phyloP scores from a whole-genome alignment of 1,140 invertebrate genomes.

The Eufriesea mexicana region DNA sequence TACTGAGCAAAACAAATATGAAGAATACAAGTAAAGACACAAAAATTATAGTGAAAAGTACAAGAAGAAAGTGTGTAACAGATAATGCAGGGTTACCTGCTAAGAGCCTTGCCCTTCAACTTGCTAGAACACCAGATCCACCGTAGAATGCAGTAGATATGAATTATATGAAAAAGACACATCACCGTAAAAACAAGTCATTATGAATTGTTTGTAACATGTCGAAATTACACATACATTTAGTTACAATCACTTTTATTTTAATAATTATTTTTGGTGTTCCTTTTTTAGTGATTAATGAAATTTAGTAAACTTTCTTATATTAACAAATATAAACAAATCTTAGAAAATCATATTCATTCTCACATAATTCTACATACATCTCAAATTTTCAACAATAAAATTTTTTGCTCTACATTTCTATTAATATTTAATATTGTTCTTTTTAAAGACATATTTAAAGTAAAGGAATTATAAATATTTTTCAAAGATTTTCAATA shows the following conservation, averaged over 20 bases:
- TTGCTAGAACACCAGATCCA: conserved; percentile 87
- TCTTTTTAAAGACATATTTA: neutral
- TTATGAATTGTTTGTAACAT: conserved; percentile 56
- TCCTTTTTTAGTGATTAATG: neutral
- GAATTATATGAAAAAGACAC: conserved; percentile 76
- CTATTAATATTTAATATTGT: neutral
- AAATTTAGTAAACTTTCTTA: neutral
- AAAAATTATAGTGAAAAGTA: conserved; percentile 60
- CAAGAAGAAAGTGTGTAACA: conserved; percentile 57
- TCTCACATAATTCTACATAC: neutral
- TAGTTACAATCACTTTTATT: neutral
- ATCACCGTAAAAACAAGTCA: conserved; percentile 75
- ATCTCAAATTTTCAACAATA: neutral
- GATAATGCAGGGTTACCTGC: conserved; percentile 87
- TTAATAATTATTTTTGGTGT: conserved; percentile 6
- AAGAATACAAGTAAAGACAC: conserved; percentile 46
- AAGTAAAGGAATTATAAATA: neutral
- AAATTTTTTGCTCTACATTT: neutral
- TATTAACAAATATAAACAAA: neutral
- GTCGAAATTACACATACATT: conserved; percentile 16
- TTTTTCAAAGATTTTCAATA: neutral
- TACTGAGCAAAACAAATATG: conserved; percentile 18
- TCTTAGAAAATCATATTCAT: neutral
- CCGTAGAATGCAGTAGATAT: conserved; percentile 79
- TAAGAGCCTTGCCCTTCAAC: conserved; percentile 90